phyloP scores from a whole-genome alignment of 2,113 vertebrate species.

The Serilophus lunatus region DNA sequence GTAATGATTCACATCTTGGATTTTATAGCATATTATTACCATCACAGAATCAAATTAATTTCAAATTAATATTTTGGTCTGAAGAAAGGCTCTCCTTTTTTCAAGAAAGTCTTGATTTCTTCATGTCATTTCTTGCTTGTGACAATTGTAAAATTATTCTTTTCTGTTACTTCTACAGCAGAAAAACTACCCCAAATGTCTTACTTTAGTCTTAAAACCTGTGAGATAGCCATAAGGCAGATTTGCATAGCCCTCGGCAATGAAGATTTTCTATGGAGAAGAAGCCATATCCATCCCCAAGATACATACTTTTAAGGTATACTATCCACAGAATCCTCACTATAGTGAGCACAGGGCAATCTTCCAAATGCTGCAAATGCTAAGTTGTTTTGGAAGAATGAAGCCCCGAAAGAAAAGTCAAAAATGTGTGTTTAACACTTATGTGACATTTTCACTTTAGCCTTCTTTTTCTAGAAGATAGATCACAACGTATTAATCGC shows the following conservation, averaged over 20 bases:
- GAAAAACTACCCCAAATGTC: neutral
- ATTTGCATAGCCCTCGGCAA: neutral
- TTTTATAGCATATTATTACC: conserved; percentile 54
- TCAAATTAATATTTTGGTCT: conserved; percentile 55
- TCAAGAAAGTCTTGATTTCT: neutral
- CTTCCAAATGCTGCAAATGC: neutral
- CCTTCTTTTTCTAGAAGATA: neutral
- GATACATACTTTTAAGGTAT: neutral
- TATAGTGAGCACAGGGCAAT: neutral
- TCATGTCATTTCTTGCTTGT: neutral
- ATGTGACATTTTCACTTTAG: neutral
- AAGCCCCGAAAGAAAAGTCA: neutral
- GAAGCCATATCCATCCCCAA: neutral
- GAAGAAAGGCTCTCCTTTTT: neutral
- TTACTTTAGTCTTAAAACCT: neutral
- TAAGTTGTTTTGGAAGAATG: neutral
- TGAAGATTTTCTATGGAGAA: neutral
- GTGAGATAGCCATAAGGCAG: neutral
- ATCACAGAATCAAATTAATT: conserved; percentile 46
- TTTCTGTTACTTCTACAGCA: neutral
- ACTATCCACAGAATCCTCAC: neutral
- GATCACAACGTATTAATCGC: neutral
- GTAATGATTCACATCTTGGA: conserved; percentile 15
- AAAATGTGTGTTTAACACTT: neutral
- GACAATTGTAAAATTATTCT: neutral